Conservation (phyloP, 2,888 invertebrate genomes). For the Pycnomerus fuliginosus region DNA sequence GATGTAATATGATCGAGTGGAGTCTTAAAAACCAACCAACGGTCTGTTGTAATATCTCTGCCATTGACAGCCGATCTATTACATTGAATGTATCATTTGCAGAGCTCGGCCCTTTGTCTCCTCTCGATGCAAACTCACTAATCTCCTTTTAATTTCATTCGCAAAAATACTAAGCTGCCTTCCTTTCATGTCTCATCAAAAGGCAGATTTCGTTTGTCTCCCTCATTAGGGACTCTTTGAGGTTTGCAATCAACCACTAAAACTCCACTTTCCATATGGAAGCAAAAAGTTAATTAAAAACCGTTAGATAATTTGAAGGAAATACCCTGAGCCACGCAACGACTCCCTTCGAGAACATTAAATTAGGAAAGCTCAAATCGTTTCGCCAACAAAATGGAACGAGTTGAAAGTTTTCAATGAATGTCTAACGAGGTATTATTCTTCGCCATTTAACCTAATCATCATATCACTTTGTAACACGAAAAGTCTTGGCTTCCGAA, state of each 20-base stretch:
- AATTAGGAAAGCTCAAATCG: slow-evolving; percentile 50
- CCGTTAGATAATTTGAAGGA: slow-evolving; percentile 35
- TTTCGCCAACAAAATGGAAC: slow-evolving; percentile 47
- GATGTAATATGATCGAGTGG: slow-evolving; percentile 31
- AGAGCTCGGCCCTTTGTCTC: slow-evolving; percentile 26
- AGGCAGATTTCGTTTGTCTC: slow-evolving; percentile 11
- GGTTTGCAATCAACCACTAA: slow-evolving; percentile 3
- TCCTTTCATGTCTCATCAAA: slow-evolving; percentile 9
- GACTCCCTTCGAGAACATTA: slow-evolving; percentile 39
- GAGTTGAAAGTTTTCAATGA: slow-evolving; percentile 52
- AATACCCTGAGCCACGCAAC: slow-evolving; percentile 32
- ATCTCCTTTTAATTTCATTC: too few relatives aligned
- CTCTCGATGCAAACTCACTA: too few relatives aligned
- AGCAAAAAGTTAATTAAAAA: slow-evolving; percentile 43
- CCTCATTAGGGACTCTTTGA: background rate
- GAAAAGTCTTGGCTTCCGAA: slow-evolving; percentile 34
- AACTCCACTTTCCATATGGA: slow-evolving; percentile 17
- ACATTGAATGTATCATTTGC: slow-evolving; percentile 39
- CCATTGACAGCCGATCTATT: slow-evolving; percentile 39
- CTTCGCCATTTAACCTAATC: slow-evolving; percentile 54
- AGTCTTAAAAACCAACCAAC: slow-evolving; percentile 26
- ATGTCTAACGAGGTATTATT: slow-evolving; percentile 54
- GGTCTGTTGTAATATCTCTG: slow-evolving; percentile 35
- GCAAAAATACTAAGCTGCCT: too few relatives aligned
- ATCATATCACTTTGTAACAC: slow-evolving; percentile 53